phyloP scores from a whole-genome alignment of 2,888 invertebrate species.

The Pogonocherus hispidulus region DNA sequence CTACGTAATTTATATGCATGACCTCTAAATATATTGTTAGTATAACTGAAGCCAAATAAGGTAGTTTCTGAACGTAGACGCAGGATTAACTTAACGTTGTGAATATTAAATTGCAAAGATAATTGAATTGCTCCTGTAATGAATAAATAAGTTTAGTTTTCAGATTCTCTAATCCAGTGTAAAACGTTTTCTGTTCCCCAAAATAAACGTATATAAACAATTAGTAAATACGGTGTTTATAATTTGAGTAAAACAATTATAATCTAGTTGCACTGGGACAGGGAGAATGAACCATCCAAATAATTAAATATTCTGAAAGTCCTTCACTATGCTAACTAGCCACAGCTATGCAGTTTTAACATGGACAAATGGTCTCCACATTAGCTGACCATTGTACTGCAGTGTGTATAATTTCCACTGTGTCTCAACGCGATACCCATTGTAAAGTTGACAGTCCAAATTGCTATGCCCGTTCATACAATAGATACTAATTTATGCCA shows the following conservation, averaged over 20 bases:
- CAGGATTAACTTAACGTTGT: background rate
- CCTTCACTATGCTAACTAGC: conserved; percentile 51
- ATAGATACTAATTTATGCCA: conserved; percentile 66
- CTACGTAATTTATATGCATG: background rate
- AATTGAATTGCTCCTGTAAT: background rate
- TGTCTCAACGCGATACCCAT: conserved; percentile 59
- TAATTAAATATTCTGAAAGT: conserved; percentile 59
- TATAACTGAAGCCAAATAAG: background rate
- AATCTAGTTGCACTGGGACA: conserved; percentile 43
- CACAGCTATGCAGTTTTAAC: conserved; percentile 51
- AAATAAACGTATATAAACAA: conserved; percentile 46
- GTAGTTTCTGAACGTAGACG: background rate
- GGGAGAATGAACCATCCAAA: conserved; percentile 55
- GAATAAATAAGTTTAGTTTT: conserved; percentile 16
- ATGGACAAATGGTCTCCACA: conserved; percentile 60
- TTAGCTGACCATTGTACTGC: conserved; percentile 65
- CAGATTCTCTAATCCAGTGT: conserved; percentile 30
- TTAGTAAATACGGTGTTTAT: conserved; percentile 49
- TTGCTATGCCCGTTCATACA: conserved; percentile 64
- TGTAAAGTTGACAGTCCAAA: conserved; percentile 64
- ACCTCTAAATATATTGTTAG: background rate
- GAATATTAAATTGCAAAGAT: conserved; percentile 6
- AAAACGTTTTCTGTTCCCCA: conserved; percentile 31
- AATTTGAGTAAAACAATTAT: conserved; percentile 52
- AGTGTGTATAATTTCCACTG: conserved; percentile 65